Evolutionary conservation across 2,797 vertebrate genomes (phyloP).

Genomic region (Phrynocephalus guinanensis): DNA sequence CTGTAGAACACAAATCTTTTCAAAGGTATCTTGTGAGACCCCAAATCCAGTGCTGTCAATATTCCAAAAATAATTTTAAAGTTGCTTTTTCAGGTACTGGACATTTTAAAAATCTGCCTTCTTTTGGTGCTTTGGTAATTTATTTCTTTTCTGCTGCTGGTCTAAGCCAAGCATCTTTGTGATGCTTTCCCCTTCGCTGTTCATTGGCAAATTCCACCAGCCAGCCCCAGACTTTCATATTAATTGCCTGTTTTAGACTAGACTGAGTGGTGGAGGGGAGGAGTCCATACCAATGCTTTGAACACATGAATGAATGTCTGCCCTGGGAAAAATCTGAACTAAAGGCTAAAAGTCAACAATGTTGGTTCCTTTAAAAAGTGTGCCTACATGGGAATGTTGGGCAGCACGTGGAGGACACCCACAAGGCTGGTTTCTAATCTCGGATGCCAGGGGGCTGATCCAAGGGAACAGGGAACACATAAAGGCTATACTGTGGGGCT

Average conservation of each 20-base stretch:
- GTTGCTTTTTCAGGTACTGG: conserved; percentile 36
- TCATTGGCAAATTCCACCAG: neutral
- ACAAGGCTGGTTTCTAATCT: neutral
- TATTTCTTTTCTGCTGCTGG: neutral
- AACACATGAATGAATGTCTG: neutral
- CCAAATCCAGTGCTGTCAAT: conserved; percentile 18
- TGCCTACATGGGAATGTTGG: neutral
- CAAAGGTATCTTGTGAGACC: conserved; percentile 6
- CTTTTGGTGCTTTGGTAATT: neutral
- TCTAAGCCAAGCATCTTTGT: neutral
- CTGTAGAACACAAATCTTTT: conserved; percentile 45
- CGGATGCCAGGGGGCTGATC: neutral
- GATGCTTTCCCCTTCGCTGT: neutral
- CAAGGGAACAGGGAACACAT: neutral
- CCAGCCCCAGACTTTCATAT: neutral
- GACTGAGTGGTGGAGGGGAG: neutral
- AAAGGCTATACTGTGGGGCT: neutral
- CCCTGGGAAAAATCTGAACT: neutral
- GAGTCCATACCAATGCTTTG: neutral
- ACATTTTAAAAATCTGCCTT: conserved; percentile 38
- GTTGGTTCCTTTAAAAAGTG: neutral
- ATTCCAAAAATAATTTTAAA: conserved; percentile 56
- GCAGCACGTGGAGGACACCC: too few species aligned
- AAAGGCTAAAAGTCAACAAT: neutral
- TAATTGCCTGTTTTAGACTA: neutral